Evolutionary conservation across 2,888 invertebrate genomes (phyloP).

Genomic region (Volucella inflata): DNA sequence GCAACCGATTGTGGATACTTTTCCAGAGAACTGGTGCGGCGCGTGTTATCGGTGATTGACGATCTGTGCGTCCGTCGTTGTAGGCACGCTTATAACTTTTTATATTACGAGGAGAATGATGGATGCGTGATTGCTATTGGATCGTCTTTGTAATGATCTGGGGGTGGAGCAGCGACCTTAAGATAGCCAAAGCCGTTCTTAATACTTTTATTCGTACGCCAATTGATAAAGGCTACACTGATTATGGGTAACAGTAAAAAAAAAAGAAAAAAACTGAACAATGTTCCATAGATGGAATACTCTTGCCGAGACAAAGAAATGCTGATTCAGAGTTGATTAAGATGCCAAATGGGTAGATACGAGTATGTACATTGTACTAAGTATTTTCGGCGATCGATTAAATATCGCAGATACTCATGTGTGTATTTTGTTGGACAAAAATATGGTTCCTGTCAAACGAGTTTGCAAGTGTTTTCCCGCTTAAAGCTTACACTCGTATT

Average conservation of each 20-base stretch:
- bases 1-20: not conserved
- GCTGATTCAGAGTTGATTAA: too few species aligned
- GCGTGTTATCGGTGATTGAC: conserved; percentile 18
- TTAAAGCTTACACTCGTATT: too few species aligned
- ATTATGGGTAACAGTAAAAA: not conserved
- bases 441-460: too few species aligned
- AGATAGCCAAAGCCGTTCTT: not conserved
- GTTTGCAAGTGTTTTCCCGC: too few species aligned
- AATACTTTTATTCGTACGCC: not conserved
- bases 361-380: too few species aligned
- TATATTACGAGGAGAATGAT: not conserved
- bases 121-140: not conserved
- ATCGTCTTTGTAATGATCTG: not conserved
- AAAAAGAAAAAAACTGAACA: too few species aligned
- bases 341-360: too few species aligned
- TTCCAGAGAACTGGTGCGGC: not conserved
- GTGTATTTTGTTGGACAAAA: too few species aligned
- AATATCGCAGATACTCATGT: too few species aligned
- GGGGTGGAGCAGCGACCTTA: conserved; percentile 33
- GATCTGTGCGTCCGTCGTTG: not conserved
- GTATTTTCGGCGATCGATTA: too few species aligned
- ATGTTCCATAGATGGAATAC: too few species aligned
- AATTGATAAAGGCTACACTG: conserved; percentile 14
- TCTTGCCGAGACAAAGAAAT: too few species aligned
- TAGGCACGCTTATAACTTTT: conserved; percentile 55